Evolutionary conservation across 2,113 vertebrate genomes (phyloP), one percentile per base, ranked within the genome.

Genomic region (Petromus typicus): DNA sequence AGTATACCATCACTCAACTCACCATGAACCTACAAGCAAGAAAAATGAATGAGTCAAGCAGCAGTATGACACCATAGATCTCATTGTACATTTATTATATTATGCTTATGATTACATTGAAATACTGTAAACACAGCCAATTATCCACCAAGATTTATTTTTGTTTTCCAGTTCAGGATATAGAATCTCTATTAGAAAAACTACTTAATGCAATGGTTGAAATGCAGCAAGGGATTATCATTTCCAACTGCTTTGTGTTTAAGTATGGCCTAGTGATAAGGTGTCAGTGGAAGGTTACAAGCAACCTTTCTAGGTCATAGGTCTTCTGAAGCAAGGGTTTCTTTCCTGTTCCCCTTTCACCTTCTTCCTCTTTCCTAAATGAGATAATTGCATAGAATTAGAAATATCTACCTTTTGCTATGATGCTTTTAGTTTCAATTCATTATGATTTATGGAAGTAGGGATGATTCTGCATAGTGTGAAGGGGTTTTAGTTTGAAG

Each of bases 401-500:
- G 51, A 91, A 89, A 61, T 75, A 51, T 82, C 54, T 37, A 43
- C 13, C 11, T 4, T 9, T 5, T 34, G 2, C 75, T 61, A 23
- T 17, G 13, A 16, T 23, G 32, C 78, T 73, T 86, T 69, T 80
- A 40, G 5, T 63, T 91, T 51, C 23, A 63, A n/a, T 9, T 81
- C 16, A 32, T 83, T 51, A 8, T 92, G 76, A 61, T 56, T 91
- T 83, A 23, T 25, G 14, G 37, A 54, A 17, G 25, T n/a, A 34
- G 8, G 17, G 10, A 59, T 75, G 37, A 17, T 63, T 85, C 1
- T 17, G 22, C 37, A 10, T 10, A 61, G 7, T 22, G 23, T 37
- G 34, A 92, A 13, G 14, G 27, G 37, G 73, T 40, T 81, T 95
- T 89, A 59, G 18, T 86, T 89, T n/a, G 89, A 75, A 57, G 63